Evolutionary conservation across 2,113 vertebrate species (phyloP).

Genomic region (Percopsis transmontana): DNA sequence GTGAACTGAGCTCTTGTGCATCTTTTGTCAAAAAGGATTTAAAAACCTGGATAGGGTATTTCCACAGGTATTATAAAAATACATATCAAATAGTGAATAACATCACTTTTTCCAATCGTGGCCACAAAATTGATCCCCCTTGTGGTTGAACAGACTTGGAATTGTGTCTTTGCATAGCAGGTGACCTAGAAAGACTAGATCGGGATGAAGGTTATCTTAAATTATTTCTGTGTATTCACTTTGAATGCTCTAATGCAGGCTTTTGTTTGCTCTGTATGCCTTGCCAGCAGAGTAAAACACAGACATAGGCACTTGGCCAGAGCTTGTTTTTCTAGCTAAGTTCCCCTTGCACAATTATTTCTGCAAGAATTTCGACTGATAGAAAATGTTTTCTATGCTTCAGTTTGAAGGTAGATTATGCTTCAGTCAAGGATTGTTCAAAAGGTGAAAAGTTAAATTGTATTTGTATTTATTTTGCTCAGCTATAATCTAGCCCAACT

Average conservation of each 20-base stretch:
- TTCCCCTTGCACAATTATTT: slow-evolving; percentile 17
- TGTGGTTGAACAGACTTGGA: slow-evolving; percentile 52
- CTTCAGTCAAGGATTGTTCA: neutral
- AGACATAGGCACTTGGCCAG: slow-evolving; percentile 33
- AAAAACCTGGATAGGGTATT: neutral
- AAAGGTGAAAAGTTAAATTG: neutral
- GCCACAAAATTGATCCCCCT: slow-evolving; percentile 12
- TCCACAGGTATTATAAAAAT: neutral
- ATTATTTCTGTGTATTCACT: neutral
- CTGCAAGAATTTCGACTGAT: slow-evolving; percentile 8
- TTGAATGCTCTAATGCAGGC: neutral
- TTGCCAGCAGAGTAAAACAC: slow-evolving; percentile 30
- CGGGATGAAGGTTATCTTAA: neutral
- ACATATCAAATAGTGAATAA: too few relatives aligned
- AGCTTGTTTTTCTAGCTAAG: slow-evolving; percentile 8
- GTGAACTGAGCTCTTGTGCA: slow-evolving; percentile 35
- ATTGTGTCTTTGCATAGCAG: slow-evolving; percentile 1
- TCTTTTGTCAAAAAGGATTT: too few relatives aligned
- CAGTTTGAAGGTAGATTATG: neutral
- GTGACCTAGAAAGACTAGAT: neutral
- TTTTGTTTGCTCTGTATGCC: slow-evolving; percentile 29
- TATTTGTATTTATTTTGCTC: neutral
- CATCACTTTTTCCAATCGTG: neutral
- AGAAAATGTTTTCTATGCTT: neutral
- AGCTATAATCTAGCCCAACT: neutral